Percentiles rank a stretch among this genome's conserved stretches.
These are phyloP conservation scores for Phalanger gymnotis DNA, from an alignment of 2,797 vertebrate species.

Conservation along the genomic window DNA sequence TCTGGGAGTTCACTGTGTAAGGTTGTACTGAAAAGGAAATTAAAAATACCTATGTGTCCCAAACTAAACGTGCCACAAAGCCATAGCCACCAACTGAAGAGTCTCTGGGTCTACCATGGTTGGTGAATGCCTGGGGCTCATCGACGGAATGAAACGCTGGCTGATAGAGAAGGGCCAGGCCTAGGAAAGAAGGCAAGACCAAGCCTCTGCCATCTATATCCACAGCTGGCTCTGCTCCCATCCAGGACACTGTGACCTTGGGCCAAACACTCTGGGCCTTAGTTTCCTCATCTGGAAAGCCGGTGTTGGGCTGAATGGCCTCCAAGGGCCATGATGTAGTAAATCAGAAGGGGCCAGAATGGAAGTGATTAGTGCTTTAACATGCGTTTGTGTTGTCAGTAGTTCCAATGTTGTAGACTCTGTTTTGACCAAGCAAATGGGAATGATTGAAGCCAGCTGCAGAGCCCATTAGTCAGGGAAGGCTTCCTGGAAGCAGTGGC, in stretches of 20 bases:
- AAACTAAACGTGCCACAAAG: not conserved
- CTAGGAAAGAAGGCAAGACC: too few relatives aligned
- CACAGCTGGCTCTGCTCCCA: too few relatives aligned
- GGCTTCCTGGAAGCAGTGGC: not conserved
- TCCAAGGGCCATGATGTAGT: not conserved
- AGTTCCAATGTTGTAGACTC: not conserved
- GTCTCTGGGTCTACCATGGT: not conserved
- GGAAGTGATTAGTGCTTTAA: slow-evolving; percentile 15
- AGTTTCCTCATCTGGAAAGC: slow-evolving; percentile 5
- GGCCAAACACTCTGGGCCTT: not conserved
- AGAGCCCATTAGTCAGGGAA: not conserved
- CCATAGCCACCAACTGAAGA: not conserved
- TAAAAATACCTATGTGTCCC: not conserved
- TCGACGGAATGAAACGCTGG: too few relatives aligned
- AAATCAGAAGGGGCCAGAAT: not conserved
- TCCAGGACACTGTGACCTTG: not conserved
- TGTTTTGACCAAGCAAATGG: not conserved
- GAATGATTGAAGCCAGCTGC: not conserved
- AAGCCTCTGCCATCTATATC: too few relatives aligned
- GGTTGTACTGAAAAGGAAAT: not conserved
- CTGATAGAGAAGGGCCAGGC: too few relatives aligned
- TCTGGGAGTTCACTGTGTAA: not conserved
- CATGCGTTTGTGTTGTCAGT: slow-evolving; percentile 65
- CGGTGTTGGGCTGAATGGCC: not conserved
- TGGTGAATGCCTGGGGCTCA: not conserved